phyloP scores from a whole-genome alignment of 2,797 vertebrate genomes.

The Tiaroga cobitis region DNA sequence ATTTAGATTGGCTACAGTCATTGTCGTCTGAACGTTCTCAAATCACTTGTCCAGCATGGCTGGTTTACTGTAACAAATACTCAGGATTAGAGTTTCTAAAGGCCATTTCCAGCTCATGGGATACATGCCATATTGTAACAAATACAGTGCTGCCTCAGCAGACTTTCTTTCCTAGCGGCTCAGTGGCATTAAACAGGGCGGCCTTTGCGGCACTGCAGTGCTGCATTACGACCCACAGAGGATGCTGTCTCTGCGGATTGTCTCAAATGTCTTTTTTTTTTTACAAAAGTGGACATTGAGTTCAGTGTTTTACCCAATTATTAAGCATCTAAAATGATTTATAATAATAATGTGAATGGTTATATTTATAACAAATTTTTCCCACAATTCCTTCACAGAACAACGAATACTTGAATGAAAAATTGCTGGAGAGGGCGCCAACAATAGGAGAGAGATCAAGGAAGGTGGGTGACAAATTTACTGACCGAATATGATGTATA shows the following conservation, averaged over 20 bases:
- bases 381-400: constrained; percentile 73
- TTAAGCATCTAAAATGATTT: neutral
- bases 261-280: neutral
- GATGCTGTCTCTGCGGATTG: neutral
- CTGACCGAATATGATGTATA: neutral
- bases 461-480: constrained; percentile 78
- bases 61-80: constrained; percentile 26
- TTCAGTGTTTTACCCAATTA: neutral
- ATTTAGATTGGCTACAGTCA: constrained; percentile 15
- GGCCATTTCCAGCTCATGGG: constrained; percentile 7
- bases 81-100: constrained; percentile 23
- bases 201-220: neutral
- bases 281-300: neutral
- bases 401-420: constrained; percentile 96
- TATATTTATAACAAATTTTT: neutral
- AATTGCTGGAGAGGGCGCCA: constrained; percentile 90
- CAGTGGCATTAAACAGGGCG: neutral
- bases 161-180: neutral
- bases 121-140: constrained; percentile 13
- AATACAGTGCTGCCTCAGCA: constrained; percentile 33
- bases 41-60: constrained; percentile 11
- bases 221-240: constrained; percentile 17
- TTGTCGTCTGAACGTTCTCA: constrained; percentile 9
- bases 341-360: neutral
- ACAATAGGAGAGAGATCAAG: constrained; percentile 96